A percentile compares a stretch with the other conserved stretches of the same genome.
phyloP scores from a whole-genome alignment of 2,797 vertebrate genomes.

The Myotis daubentonii region DNA sequence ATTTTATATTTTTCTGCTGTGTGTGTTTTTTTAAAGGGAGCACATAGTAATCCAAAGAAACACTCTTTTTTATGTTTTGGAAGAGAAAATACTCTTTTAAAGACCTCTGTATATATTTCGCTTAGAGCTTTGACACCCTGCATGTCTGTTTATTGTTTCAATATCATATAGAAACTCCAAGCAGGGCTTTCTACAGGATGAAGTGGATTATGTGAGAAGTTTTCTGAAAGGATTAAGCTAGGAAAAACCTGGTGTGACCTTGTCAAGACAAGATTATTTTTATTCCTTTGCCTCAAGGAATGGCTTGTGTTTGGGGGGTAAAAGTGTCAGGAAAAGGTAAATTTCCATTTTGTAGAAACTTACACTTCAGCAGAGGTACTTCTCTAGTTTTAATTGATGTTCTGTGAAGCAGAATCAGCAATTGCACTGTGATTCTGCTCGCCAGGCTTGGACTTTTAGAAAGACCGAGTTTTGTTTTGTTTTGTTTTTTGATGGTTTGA shows the following conservation, averaged over 20 bases:
- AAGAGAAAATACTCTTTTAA: conserved; percentile 57
- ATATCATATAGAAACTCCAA: conserved; percentile 42
- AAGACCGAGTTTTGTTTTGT: background rate
- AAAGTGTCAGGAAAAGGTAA: conserved; percentile 39
- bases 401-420: conserved; percentile 55
- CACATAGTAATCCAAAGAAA: conserved; percentile 54
- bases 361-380: conserved; percentile 34
- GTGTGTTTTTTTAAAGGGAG: conserved; percentile 65
- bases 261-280: conserved; percentile 68
- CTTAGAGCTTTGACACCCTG: conserved; percentile 67
- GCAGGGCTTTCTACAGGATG: conserved; percentile 63
- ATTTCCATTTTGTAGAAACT: conserved; percentile 47
- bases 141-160: conserved; percentile 77
- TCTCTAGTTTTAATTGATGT: background rate
- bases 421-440: background rate
- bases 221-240: conserved; percentile 73
- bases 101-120: conserved; percentile 54
- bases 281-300: conserved; percentile 51
- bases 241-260: conserved; percentile 64
- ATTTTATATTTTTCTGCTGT: conserved; percentile 65
- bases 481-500: conserved; percentile 49
- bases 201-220: conserved; percentile 69
- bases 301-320: background rate
- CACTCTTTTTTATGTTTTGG: conserved; percentile 43
- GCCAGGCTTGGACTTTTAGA: conserved; percentile 46